These are phyloP conservation scores for Chloroclysta siterata DNA, from an alignment of 2,888 invertebrate genomes.

Conservation along the genomic window DNA sequence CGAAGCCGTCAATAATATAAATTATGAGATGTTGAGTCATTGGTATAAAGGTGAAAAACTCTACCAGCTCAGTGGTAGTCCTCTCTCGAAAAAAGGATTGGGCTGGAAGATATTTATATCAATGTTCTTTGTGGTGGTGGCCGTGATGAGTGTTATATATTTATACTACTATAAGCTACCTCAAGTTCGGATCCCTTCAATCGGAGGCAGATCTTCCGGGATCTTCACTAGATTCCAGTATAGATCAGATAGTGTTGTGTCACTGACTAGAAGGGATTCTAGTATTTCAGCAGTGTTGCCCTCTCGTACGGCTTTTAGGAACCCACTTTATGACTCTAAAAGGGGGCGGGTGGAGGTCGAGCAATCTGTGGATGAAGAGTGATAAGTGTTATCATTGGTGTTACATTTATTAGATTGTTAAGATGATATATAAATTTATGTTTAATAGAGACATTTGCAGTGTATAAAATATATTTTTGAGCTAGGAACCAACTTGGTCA, in stretches of 20 bases:
- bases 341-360: constrained; percentile 66
- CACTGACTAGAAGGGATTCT: constrained; percentile 72
- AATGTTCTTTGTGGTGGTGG: constrained; percentile 65
- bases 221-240: constrained; percentile 65
- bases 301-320: constrained; percentile 66
- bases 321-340: constrained; percentile 74
- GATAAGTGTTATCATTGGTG: constrained; percentile 11
- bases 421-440: background rate
- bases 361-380: constrained; percentile 59
- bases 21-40: constrained; percentile 52
- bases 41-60: constrained; percentile 57
- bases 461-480: no score
- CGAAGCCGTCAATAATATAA: constrained; percentile 59
- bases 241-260: constrained; percentile 74
- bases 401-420: background rate
- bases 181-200: constrained; percentile 48
- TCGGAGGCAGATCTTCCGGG: constrained; percentile 46
- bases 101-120: constrained; percentile 66
- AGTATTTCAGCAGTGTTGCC: constrained; percentile 46
- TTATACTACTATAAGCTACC: constrained; percentile 68
- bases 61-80: constrained; percentile 63
- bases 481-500: no score
- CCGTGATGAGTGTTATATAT: constrained; percentile 61
- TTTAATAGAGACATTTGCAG: background rate
- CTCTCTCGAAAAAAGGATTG: constrained; percentile 59